Evolutionary conservation across 2,888 invertebrate species (phyloP), one percentile per base, ranked within the genome.

Genomic region (Thera obeliscata): DNA sequence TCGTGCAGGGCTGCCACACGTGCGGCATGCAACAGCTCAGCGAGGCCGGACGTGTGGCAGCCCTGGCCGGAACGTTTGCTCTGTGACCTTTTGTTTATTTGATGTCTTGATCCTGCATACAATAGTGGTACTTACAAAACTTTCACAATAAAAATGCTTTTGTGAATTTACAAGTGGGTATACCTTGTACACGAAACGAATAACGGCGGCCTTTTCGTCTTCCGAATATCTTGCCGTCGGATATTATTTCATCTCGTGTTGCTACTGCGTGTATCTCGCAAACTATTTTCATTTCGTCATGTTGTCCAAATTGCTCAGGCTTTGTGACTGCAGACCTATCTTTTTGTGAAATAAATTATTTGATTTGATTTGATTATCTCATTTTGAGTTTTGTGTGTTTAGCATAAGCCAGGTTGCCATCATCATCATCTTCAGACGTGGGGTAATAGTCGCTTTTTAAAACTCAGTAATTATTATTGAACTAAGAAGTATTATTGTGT

Each of bases 11-110:
- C 22, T 57, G 57, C 33, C 57, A 33, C 57, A 22, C 33, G 46
- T 46, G 33, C 43, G 56, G 56, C 22, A 33, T 57, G 46, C 46
- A 33, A 8, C 22, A 22, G 36, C n/a, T 7, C 3, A 11, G 33
- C 33, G 35, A 38, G 5, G 12, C 58, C 48, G 48, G 48, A 58
- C 58, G 33, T 11, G 1, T 11, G 58, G 58, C 58, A 58, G 8
- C 58, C 58, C 58, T 58, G 35, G 38, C 57, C 67, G 62, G 54
- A 62, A 66, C 57, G 66, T 22, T 56, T 48, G 6, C 46, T 57
- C 57, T 22, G 57, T 57, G 57, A 57, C 57, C 57, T 57, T 57
- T 57, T 57, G 57, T 67, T 67, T 63, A 67, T 67, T 67, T 67
- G 67, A 67, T 67, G 62, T 63, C 62, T 67, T 62, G 59, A 62